Evolutionary conservation across 2,797 vertebrate species (phyloP), one percentile per base, ranked within the genome.

Genomic region (Artibeus jamaicensis): DNA sequence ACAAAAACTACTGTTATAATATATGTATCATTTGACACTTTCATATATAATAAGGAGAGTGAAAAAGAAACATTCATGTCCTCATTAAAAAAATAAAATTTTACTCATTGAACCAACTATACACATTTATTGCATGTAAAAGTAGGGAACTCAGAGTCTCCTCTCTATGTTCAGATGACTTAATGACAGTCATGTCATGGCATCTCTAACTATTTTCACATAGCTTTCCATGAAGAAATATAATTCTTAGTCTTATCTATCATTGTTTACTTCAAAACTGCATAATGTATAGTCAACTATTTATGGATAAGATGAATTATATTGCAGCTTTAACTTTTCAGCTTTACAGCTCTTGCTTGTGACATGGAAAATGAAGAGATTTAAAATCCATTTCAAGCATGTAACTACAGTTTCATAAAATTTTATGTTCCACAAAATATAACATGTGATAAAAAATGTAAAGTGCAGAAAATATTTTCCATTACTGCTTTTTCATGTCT

Each of bases 391-490:
- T 97, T 97, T 96, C 90, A 95, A 96, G 86, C 57, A 76, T 97
- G 83, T 95, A 97, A 97, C 93, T 96, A 94, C 95, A 98, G 95
- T 97, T 98, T 96, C 94, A 95, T 97, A 97, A 97, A 96, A 93
- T 96, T 94, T 95, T 97, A 96, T 97, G 62, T 70, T 68, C 83
- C 26, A 46, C 91, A 87, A 93, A 97, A 96, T 96, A 96, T 95
- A 96, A 91, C 26, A 55, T 79, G 74, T 94, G 86, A 97, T 97
- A 96, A 97, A 96, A 81, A 62, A 55, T 91, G 32, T 48, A 53
- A 89, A 92, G 77, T 86, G 10, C 48, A 39, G 44, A 88, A 92
- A 97, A 94, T 89, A 91, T 70, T 84, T 46, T 79, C 68, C 34
- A 50, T 89, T 91, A 81, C 42, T 81, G 9, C 16, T 10, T 76